Evolutionary conservation across 2,888 invertebrate species (phyloP), one percentile per base, ranked within the genome.

Genomic region (Thecocarcelia acutangulata): DNA sequence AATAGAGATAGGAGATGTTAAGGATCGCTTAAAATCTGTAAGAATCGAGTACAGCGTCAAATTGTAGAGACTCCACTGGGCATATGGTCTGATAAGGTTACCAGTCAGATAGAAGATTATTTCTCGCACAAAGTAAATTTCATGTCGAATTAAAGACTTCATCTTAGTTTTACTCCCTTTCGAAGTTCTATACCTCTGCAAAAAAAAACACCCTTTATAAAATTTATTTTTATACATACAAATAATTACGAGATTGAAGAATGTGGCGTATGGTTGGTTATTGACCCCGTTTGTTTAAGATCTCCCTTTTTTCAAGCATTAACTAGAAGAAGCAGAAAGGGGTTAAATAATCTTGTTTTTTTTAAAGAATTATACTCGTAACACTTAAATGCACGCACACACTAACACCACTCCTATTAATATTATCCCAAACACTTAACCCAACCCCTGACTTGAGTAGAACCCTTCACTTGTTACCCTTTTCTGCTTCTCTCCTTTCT

Each of bases 221-320:
- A 19, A 44, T 11, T 69, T 58, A 21, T 19, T 58, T 33, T 33
- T 33, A 33, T 33, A 33, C 33, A 21, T 15, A 66, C 40, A 40
- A 21, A 40, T 40, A 15, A 70, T 72, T 42, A 72, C 9, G 33
- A 74, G 42, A 59, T 12, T 66, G 19, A 56, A 52, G 52, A 40
- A 37, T 70, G 44, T 46, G 28, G 50, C 40, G 37, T 72, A 48
- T 78, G 81, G 81, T 74, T 78, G 81, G 81, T 74, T 82, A 82
- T 82, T 82, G 81, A 82, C 81, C 81, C 73, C 69, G 21, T 72
- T 76, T 58, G 24, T 3, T 33, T 13, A 9, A 40, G 12, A 42
- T 54, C 17, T 56, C 8, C 33, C 19, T 63, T 74, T 42, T 0
- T 15, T 13, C 56, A 21, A 48, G n/a, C 13, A 24, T 5, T 11